Conservation (phyloP, 2,797 vertebrate genomes). For the Oceanodroma leucorhoa region DNA sequence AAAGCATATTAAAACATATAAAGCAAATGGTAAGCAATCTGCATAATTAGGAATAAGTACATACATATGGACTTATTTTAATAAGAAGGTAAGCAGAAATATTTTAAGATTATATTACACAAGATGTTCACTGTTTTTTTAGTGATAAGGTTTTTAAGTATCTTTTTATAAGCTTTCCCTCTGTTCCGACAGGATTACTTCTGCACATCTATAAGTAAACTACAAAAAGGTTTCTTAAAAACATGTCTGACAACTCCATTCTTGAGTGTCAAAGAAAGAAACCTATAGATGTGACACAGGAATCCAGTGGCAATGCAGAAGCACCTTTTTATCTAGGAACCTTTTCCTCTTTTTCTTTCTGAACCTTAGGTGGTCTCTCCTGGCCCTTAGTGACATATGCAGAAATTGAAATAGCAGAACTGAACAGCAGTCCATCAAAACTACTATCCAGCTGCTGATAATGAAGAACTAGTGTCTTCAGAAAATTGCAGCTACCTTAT, state of each 20-base stretch:
- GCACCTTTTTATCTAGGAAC: background rate
- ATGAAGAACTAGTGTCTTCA: background rate
- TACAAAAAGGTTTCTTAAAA: slow-evolving; percentile 34
- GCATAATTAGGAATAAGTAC: slow-evolving; percentile 40
- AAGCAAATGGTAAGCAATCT: slow-evolving; percentile 50
- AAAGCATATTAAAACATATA: background rate
- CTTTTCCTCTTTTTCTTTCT: background rate
- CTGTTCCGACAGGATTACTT: slow-evolving; percentile 67
- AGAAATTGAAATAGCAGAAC: background rate
- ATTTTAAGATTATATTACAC: slow-evolving; percentile 63
- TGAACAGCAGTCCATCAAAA: background rate
- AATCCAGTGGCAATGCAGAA: background rate
- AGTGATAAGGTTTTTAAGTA: slow-evolving; percentile 61
- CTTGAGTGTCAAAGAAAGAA: background rate
- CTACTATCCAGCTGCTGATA: background rate
- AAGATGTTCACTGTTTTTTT: slow-evolving; percentile 45
- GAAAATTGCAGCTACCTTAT: background rate
- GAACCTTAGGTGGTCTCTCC: background rate
- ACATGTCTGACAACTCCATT: slow-evolving; percentile 9
- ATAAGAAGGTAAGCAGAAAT: slow-evolving; percentile 41
- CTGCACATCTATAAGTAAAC: slow-evolving; percentile 50
- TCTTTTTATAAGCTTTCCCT: slow-evolving; percentile 56
- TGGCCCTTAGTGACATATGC: background rate
- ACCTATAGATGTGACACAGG: background rate
- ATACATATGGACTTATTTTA: slow-evolving; percentile 52